Base-by-base conservation (phyloP, 2,113 vertebrate species). In the Pandion haliaetus region DNA sequence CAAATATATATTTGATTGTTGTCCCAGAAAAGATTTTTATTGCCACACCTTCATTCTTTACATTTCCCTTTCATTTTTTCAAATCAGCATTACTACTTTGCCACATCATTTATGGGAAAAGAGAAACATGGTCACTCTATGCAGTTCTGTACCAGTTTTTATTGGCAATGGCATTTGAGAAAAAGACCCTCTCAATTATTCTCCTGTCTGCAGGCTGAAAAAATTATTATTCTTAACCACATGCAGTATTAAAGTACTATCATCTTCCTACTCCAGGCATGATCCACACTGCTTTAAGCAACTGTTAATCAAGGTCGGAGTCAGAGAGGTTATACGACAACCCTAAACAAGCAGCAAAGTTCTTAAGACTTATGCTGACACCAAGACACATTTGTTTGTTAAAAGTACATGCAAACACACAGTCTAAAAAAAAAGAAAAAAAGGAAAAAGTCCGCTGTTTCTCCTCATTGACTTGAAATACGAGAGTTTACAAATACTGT, bases 21-120 rank as follows among this genome's bases (percentile, higher is more conserved):
- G 98, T 98, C 98, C 98, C 98, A 98, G 98, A 98, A 98, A 98
- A 98, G 98, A 98, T 98, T 83, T 90, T 67, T 92, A 76, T 88
- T 90, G 74, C 91, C 91, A 90, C 89, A 88, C 88, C 86, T 95
- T 80, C 66, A 40, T 78, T 74, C 57, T 80, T 94, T 59, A 86
- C 6, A 2, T 61, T 90, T 95, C 55, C 91, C 94, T 96, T 86
- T 90, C 84, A 66, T 63, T 96, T 83, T 88, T 86, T 90, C 82
- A 77, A 47, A 93, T 86, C 93, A 91, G 76, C 78, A 72, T 69
- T 77, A 92, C 76, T 65, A 40, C 42, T 82, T 73, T 24, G 87
- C 67, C 83, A 82, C 44, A 71, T 66, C 12, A 2, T 69, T 86
- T 54, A 82, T 54, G 80, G 77, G 57, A 88, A 90, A 49, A 86